phyloP scores from a whole-genome alignment of 2,113 vertebrate species.

The Acrocephalus arundinaceus region DNA sequence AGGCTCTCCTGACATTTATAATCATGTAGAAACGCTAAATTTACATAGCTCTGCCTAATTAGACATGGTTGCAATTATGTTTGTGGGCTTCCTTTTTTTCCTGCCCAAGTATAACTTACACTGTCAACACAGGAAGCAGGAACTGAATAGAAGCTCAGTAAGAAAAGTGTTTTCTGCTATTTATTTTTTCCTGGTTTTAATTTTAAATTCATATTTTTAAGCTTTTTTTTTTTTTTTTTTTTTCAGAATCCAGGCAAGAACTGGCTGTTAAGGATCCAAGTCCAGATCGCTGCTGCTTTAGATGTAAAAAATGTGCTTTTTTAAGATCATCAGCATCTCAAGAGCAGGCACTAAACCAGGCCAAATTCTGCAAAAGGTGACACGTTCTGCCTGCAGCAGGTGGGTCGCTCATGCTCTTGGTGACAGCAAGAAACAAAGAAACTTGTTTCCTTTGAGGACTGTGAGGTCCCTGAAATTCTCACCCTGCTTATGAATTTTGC shows the following conservation, averaged over 20 bases:
- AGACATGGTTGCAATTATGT: slow-evolving; percentile 68
- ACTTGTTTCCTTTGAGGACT: neutral
- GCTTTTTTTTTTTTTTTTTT: neutral
- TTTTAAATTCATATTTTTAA: neutral
- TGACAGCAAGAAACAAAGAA: neutral
- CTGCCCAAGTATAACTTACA: slow-evolving; percentile 30
- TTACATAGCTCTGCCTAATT: slow-evolving; percentile 76
- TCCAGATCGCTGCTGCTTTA: neutral
- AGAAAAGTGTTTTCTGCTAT: neutral
- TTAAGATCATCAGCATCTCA: neutral
- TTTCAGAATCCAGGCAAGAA: neutral
- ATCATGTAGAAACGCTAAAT: slow-evolving; percentile 69
- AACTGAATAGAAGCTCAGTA: neutral
- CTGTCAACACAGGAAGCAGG: slow-evolving; percentile 50
- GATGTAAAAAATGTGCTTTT: neutral
- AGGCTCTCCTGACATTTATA: slow-evolving; percentile 74
- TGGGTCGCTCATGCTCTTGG: neutral
- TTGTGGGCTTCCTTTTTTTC: slow-evolving; percentile 55
- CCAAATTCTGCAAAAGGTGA: neutral
- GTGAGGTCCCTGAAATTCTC: neutral
- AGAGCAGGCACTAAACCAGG: neutral
- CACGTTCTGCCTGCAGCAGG: neutral
- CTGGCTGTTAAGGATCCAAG: neutral
- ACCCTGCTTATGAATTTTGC: neutral
- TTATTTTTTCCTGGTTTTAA: neutral